Conservation (phyloP, 2,888 invertebrate species). For the Notocelia uddmanniana region DNA sequence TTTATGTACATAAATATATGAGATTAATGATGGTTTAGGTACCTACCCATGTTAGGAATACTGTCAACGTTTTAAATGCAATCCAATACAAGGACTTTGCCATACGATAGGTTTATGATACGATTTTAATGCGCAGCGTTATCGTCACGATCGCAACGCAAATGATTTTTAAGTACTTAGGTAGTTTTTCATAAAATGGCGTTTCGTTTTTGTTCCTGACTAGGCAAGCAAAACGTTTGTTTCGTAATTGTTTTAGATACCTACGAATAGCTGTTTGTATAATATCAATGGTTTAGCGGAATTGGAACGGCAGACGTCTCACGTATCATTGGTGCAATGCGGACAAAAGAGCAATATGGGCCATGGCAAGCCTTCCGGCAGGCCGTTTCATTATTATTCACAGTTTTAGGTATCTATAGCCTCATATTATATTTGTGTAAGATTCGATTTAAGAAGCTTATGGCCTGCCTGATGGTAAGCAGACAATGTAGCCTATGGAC, state of each 20-base stretch:
- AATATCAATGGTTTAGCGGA: slow-evolving; percentile 27
- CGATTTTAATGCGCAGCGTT: slow-evolving; percentile 12
- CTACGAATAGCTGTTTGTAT: neutral
- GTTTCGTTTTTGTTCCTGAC: slow-evolving; percentile 27
- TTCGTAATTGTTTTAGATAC: slow-evolving; percentile 14
- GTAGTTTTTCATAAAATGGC: slow-evolving; percentile 1
- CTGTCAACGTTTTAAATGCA: neutral
- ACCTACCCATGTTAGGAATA: neutral
- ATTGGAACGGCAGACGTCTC: slow-evolving; percentile 34
- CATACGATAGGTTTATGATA: slow-evolving; percentile 7
- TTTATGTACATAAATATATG: neutral
- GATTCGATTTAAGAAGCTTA: too few species aligned
- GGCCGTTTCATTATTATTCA: neutral
- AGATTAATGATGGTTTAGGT: neutral
- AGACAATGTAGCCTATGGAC: too few species aligned
- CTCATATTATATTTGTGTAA: neutral
- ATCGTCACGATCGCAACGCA: slow-evolving; percentile 24
- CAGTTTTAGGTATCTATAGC: slow-evolving; percentile 3
- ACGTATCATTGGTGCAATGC: slow-evolving; percentile 41
- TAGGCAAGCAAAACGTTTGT: slow-evolving; percentile 33
- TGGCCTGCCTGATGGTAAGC: too few species aligned
- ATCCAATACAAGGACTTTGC: neutral
- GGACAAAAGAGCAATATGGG: slow-evolving; percentile 20
- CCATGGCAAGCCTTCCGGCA: slow-evolving; percentile 13
- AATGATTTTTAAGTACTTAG: slow-evolving; percentile 3